phyloP scores from a whole-genome alignment of 2,113 vertebrate genomes.

The Fukomys damarensis region DNA sequence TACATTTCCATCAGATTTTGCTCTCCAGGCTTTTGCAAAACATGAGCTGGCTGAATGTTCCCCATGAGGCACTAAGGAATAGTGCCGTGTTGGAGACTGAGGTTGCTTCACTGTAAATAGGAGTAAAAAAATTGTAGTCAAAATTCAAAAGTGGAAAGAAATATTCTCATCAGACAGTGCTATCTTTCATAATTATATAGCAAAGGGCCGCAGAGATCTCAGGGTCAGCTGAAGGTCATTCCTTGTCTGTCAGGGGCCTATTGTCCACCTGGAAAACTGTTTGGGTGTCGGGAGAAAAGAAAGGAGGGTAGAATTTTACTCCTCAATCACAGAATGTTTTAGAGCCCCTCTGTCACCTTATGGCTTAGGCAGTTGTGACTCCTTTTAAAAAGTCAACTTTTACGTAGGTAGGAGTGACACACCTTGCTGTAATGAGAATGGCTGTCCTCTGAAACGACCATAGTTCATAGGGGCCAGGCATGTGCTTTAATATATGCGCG shows the following conservation, averaged over 20 bases:
- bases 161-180: background rate
- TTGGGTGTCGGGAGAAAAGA: background rate
- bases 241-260: background rate
- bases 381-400: background rate
- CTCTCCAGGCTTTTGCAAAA: background rate
- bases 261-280: background rate
- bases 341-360: background rate
- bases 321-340: background rate
- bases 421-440: background rate
- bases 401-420: background rate
- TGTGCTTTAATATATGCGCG: background rate
- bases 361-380: background rate
- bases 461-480: background rate
- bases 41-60: background rate
- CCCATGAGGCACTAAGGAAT: background rate
- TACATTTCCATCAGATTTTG: background rate
- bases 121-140: background rate
- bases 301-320: background rate
- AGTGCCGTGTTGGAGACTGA: background rate
- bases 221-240: background rate
- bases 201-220: background rate
- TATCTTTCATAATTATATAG: background rate
- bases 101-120: background rate
- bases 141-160: background rate
- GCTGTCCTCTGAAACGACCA: background rate